A percentile compares a stretch with the other conserved stretches of the same genome.
Evolutionary conservation across 2,888 invertebrate species (phyloP).

Genomic region (Diaphora mendica): DNA sequence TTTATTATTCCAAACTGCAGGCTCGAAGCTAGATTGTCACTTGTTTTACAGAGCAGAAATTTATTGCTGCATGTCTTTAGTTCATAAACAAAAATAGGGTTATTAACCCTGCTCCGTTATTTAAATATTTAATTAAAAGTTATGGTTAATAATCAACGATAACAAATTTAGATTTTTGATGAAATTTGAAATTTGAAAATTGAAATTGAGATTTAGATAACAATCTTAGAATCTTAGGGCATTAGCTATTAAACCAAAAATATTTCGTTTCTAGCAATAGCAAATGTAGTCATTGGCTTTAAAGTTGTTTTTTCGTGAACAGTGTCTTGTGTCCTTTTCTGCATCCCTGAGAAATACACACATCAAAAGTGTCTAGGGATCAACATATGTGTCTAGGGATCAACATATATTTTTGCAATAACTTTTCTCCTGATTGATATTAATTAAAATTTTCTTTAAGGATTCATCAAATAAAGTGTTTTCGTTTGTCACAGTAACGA

Average conservation of each 20-base stretch:
- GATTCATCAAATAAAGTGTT: no score
- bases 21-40: constrained; percentile 41
- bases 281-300: background rate
- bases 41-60: constrained; percentile 61
- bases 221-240: background rate
- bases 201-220: no score
- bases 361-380: no score
- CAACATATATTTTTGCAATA: no score
- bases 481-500: no score
- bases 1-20: constrained; percentile 58
- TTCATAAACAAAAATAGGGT: constrained; percentile 36
- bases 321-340: background rate
- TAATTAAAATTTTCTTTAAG: no score
- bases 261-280: background rate
- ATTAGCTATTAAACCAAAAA: background rate
- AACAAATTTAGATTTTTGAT: no score
- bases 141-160: constrained; percentile 13
- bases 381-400: no score
- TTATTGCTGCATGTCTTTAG: constrained; percentile 45
- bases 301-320: background rate
- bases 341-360: background rate
- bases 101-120: constrained; percentile 26
- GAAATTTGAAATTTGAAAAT: no score
- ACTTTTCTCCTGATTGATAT: no score
- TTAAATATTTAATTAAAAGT: constrained; percentile 20